Base-by-base conservation (phyloP, 2,888 invertebrate genomes). In the Automeris io region DNA sequence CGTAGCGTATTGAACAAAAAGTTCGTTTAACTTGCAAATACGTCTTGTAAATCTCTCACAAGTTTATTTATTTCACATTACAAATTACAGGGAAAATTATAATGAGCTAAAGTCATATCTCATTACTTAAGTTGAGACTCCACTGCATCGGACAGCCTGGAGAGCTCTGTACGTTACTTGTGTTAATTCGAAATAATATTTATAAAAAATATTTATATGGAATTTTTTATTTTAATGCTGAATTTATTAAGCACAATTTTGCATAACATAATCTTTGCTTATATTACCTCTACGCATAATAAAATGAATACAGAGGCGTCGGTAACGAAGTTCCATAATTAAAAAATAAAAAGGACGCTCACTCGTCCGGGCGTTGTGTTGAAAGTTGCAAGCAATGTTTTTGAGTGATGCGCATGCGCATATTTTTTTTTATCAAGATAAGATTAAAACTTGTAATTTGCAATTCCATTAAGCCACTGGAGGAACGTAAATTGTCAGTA, bases 31-130 rank as follows among this genome's bases (percentile, higher is more conserved):
- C 57, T 65, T 59, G 51, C 54, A 55, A 53, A 51, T 51, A 48
- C 55, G 50, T 42, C 47, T 59, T 63, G 70, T 74, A 75, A 76
- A 75, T 75, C 70, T 65, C 58, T 69, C 70, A 65, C 63, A 68
- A 70, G 64, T 66, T 63, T 64, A 68, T 72, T 71, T 72, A 70
- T 70, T 61, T 64, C 66, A 52, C 54, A 49, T 58, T 58, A 69
- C 70, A 75, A 75, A 74, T 74, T 72, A 75, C 68, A 72, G 69
- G 68, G 60, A 66, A 73, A 72, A 73, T 75, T 73, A 73, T 75
- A 80, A 81, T 76, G 72, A 78, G 71, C 63, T 67, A 64, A 72
- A 80, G 78, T 79, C 81, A 76, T 79, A 81, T 76, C 76, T 82
- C 75, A 77, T 79, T 77, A 80, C 75, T 78, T 71, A 77, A 75